Conservation (phyloP, 2,888 invertebrate genomes). For the Cantharis nigra region DNA sequence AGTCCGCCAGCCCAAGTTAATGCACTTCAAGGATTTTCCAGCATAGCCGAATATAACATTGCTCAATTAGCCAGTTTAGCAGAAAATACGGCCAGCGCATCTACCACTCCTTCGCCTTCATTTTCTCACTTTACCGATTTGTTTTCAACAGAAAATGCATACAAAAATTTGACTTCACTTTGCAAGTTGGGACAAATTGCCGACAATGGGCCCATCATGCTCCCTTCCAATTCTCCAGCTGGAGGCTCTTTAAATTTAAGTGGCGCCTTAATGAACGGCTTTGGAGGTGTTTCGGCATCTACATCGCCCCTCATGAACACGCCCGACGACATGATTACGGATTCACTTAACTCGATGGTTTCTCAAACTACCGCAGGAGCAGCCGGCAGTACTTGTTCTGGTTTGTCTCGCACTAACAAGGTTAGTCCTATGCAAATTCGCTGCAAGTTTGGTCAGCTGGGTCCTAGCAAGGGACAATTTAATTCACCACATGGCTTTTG, state of each 20-base stretch:
- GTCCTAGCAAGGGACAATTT: conserved; percentile 91
- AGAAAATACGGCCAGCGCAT: conserved; percentile 61
- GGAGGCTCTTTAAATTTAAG: conserved; percentile 56
- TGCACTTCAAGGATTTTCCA: conserved; percentile 61
- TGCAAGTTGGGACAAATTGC: conserved; percentile 76
- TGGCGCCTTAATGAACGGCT: conserved; percentile 61
- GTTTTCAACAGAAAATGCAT: conserved; percentile 77
- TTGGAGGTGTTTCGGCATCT: conserved; percentile 63
- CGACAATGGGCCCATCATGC: conserved; percentile 55
- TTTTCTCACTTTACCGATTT: conserved; percentile 80
- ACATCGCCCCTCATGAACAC: conserved; percentile 65
- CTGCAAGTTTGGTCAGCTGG: conserved; percentile 92
- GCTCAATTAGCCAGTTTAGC: conserved; percentile 83
- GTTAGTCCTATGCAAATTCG: conserved; percentile 86
- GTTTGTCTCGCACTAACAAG: conserved; percentile 64
- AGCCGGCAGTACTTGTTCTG: conserved; percentile 54
- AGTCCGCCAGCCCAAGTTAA: conserved; percentile 47
- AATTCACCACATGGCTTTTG: conserved; percentile 98
- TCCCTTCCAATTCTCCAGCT: conserved; percentile 66
- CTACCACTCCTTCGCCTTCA: conserved; percentile 60
- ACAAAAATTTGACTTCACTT: conserved; percentile 87
- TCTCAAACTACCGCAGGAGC: conserved; percentile 46
- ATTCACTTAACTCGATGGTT: conserved; percentile 60
- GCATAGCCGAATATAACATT: conserved; percentile 85
- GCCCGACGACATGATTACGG: conserved; percentile 55